Evolutionary conservation across 2,797 vertebrate genomes (phyloP), one percentile per base, ranked within the genome.

Genomic region (Cuculus canorus): DNA sequence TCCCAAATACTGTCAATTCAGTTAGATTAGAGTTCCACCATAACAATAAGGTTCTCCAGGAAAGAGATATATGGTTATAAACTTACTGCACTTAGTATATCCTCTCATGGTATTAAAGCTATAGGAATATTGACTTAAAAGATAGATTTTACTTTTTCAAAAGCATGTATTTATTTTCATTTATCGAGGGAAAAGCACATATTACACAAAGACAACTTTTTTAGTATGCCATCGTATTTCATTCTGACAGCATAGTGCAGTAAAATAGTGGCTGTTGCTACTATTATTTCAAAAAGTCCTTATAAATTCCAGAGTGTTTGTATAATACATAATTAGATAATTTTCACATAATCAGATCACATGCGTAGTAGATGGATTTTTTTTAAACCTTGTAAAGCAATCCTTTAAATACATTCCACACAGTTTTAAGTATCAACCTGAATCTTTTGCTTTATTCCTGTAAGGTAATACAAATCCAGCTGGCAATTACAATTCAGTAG

Each of bases 121-220:
- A 59, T 47, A 83, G 33, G n/a, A 91, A 91, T 92, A 90, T 57
- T 94, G 78, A 93, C 65, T 85, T 59, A 71, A 83, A 89, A 65
- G 77, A 85, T 81, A 32, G 43, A 88, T 94, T 88, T 95, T 70
- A 28, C 50, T 79, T 91, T 88, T 92, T 48, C 25, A 70, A 60
- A 86, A 83, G 28, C 33, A 41, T 61, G 3, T 79, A 43, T 82
- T 84, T 90, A n/a, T 86, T 94, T 95, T 78, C 33, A 71, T 92
- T 90, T 92, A 21, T 80, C 91, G n/a, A 96, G 56, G 85, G 16
- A 88, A 87, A 96, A 86, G 47, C 63, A 53, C 0, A 0, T 48
- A 45, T 93, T 96, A 91, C 43, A 88, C 22, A 85, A 90, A 96
- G 47, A 59, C 12, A 96, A 47, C 17, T 72, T 92, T 95, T 92